phyloP scores from a whole-genome alignment of 2,113 vertebrate species.

The Pelodiscus sinensis region DNA sequence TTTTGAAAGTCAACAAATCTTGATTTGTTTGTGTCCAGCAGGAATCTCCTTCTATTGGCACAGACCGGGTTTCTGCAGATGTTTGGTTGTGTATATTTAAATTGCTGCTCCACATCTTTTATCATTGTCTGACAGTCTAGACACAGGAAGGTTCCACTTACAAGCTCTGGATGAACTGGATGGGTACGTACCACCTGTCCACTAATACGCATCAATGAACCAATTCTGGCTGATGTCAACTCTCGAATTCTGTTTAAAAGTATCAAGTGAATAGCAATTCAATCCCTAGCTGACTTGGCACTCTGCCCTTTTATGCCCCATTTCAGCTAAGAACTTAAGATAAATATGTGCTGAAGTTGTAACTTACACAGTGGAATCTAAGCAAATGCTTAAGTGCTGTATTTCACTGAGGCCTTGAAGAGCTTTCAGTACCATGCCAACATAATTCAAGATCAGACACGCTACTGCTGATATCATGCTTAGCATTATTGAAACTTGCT shows the following conservation, averaged over 20 bases:
- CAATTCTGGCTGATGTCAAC: constrained; percentile 91
- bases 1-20: constrained; percentile 99
- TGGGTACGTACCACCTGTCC: constrained; percentile 98
- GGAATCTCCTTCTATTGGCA: constrained; percentile 94
- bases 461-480: not conserved
- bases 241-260: constrained; percentile 89
- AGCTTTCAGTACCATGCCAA: not conserved
- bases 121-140: constrained; percentile 95
- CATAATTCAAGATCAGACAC: not conserved
- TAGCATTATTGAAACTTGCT: not conserved
- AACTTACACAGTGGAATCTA: not conserved
- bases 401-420: not conserved
- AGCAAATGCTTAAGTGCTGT: not conserved
- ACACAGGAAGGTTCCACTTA: constrained; percentile 94
- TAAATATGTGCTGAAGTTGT: not conserved
- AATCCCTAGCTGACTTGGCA: accelerated
- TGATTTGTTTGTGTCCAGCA: constrained; percentile 97
- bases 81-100: constrained; percentile 96
- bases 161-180: constrained; percentile 95
- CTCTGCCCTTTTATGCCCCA: not conserved
- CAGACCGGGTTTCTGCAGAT: constrained; percentile 98
- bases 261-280: not conserved
- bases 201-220: constrained; percentile 93
- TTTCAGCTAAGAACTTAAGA: not conserved
- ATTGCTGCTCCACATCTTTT: constrained; percentile 96